Conservation (phyloP, 2,797 vertebrate genomes). For the Alectoris magna region DNA sequence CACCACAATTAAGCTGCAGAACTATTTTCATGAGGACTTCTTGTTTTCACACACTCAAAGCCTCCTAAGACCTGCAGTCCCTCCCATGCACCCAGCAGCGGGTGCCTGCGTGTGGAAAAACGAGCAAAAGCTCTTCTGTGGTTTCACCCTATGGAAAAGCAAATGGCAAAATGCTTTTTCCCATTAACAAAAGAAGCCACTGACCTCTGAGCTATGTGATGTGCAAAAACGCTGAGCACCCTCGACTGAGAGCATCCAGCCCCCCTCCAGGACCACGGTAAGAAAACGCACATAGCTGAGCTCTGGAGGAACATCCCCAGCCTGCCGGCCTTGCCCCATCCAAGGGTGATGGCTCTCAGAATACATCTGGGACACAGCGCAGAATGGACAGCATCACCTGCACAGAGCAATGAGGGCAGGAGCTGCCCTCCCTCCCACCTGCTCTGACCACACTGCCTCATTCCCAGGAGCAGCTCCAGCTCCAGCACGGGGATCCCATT, state of each 20-base stretch:
- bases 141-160: slow-evolving; percentile 23
- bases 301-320: slow-evolving; percentile 25
- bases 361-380: background rate
- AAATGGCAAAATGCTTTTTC: slow-evolving; percentile 16
- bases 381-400: background rate
- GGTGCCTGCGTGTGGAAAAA: background rate
- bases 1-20: slow-evolving; percentile 57
- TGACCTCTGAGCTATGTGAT: slow-evolving; percentile 13
- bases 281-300: slow-evolving; percentile 54
- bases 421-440: background rate
- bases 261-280: slow-evolving; percentile 6
- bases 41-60: slow-evolving; percentile 35
- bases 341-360: background rate
- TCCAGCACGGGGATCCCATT: slow-evolving; percentile 9
- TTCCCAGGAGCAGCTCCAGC: slow-evolving; percentile 17
- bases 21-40: slow-evolving; percentile 36
- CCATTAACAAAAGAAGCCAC: slow-evolving; percentile 4
- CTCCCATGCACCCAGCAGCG: background rate
- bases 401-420: background rate
- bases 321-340: background rate
- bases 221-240: slow-evolving; percentile 35
- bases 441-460: background rate
- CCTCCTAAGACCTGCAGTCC: background rate
- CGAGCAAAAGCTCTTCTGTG: background rate
- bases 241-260: background rate